These are phyloP conservation scores for Megaustenia siamemsis DNA, from an alignment of 2,888 invertebrate genomes.

Conservation along the genomic window DNA sequence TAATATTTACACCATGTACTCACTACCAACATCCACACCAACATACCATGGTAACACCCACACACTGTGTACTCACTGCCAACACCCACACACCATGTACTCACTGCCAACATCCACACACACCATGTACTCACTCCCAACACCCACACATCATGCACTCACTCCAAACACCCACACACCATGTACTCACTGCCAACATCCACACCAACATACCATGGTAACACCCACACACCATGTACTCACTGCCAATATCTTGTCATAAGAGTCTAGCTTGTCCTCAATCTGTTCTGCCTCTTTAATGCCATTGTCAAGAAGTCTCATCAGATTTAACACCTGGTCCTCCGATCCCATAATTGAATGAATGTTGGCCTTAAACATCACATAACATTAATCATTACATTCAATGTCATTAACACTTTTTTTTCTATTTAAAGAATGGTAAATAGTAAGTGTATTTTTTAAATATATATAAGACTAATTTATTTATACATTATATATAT, in stretches of 20 bases:
- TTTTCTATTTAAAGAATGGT: no score
- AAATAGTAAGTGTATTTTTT: no score
- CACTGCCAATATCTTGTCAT: constrained; percentile 85
- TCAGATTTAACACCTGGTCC: constrained; percentile 86
- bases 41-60: no score
- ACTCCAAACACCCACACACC: constrained; percentile 80
- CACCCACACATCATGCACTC: constrained; percentile 47
- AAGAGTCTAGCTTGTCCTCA: constrained; percentile 85
- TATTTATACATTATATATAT: no score
- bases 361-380: constrained; percentile 87
- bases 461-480: no score
- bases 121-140: no score
- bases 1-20: no score
- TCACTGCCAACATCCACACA: constrained; percentile 80
- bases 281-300: constrained; percentile 81
- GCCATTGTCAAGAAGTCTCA: constrained; percentile 88
- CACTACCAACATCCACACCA: no score
- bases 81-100: constrained; percentile 41
- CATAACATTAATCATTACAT: neutral
- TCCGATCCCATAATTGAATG: constrained; percentile 95
- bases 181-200: no score
- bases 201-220: no score
- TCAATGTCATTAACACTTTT: no score
- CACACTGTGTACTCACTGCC: no score
- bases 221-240: constrained; percentile 48